A percentile compares a stretch with the other conserved stretches of the same genome.
Evolutionary conservation across 2,797 vertebrate species (phyloP).

Genomic region (Vultur gryphus): DNA sequence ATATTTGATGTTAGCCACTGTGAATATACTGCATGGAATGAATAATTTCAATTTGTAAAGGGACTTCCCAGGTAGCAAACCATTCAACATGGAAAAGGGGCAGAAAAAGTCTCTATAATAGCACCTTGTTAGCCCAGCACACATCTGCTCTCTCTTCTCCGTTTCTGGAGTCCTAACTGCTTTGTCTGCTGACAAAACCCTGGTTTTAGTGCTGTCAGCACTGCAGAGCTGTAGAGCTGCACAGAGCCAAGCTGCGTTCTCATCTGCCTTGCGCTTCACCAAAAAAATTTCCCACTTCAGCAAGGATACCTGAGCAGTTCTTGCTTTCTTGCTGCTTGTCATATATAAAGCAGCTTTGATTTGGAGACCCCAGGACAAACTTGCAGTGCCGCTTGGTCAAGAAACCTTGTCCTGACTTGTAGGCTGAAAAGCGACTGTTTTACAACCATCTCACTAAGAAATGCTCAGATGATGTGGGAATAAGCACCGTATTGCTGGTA

Average conservation of each 20-base stretch:
- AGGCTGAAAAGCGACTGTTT: neutral
- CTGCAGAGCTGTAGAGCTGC: constrained; percentile 22
- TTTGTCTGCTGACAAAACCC: constrained; percentile 5
- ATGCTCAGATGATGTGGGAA: neutral
- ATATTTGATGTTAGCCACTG: neutral
- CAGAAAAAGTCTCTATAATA: neutral
- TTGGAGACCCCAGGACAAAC: neutral
- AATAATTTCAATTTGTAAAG: neutral
- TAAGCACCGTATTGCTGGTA: neutral
- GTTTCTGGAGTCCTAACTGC: neutral
- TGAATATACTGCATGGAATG: neutral
- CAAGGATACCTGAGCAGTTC: neutral
- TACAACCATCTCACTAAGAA: neutral
- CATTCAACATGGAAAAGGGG: neutral
- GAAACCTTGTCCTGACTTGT: neutral
- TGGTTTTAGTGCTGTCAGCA: constrained; percentile 10
- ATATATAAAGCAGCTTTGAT: neutral
- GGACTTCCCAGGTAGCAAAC: neutral
- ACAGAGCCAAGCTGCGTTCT: neutral
- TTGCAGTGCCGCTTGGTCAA: neutral
- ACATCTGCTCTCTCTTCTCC: neutral
- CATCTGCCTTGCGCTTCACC: neutral
- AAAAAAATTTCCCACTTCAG: neutral
- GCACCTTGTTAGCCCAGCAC: neutral
- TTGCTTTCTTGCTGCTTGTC: neutral